A percentile compares a stretch with the other conserved stretches of the same genome.
These are phyloP conservation scores for Margaritifera margaritifera DNA, from an alignment of 2,888 invertebrate genomes.

Conservation along the genomic window DNA sequence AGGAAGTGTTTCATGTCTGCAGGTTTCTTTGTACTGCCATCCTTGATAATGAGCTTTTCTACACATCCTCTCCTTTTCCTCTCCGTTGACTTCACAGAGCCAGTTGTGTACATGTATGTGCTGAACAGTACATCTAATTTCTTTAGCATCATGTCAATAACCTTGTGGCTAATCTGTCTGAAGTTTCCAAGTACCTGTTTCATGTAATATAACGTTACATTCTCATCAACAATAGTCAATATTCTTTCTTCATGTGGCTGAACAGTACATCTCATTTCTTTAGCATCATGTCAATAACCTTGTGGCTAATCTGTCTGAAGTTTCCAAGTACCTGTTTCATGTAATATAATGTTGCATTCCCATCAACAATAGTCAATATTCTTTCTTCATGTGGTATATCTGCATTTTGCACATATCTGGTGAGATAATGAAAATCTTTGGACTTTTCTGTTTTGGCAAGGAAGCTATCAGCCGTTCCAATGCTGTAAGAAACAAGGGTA, in stretches of 20 bases:
- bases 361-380: conserved; percentile 7
- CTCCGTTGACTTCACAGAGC: conserved; percentile 10
- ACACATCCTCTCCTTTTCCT: conserved; percentile 5
- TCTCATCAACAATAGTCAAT: conserved; percentile 9
- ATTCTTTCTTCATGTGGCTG: conserved; percentile 2
- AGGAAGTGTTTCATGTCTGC: conserved; percentile 17
- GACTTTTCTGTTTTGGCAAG: neutral
- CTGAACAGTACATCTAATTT: conserved; percentile 9
- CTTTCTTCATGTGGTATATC: too few species aligned
- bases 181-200: too few species aligned
- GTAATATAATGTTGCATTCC: conserved; percentile 14
- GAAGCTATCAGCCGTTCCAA: neutral
- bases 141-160: conserved; percentile 6
- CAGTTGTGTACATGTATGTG: conserved; percentile 9
- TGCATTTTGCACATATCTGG: neutral
- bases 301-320: too few species aligned
- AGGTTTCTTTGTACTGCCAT: conserved; percentile 12
- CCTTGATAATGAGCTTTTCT: conserved; percentile 10
- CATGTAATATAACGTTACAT: conserved; percentile 12
- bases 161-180: too few species aligned
- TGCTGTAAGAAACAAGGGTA: neutral
- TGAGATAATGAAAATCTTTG: neutral
- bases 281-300: conserved; percentile 8
- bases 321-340: too few species aligned
- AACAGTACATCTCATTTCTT: conserved; percentile 7